Base-by-base conservation (phyloP, 2,888 invertebrate genomes). In the Callimorpha dominula region DNA sequence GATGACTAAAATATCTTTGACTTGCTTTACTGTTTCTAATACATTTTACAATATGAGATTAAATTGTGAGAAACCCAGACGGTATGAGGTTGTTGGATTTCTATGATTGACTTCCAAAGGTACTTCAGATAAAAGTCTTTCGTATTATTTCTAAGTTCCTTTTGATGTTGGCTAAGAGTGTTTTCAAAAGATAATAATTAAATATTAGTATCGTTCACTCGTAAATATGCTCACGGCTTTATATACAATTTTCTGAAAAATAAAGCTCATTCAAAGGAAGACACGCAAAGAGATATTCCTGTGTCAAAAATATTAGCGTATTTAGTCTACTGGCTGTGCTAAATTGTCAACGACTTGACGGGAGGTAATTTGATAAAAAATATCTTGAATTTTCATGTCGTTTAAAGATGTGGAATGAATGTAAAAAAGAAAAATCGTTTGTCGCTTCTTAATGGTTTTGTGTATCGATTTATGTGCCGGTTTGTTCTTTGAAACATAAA, bases 341-440 rank as follows among this genome's bases (percentile, higher is more conserved):
- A 72, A 74, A 77, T 80, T 75, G 71, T 46, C 62, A 68, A 72
- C 46, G 54, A 68, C 42, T 68, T 70, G 65, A 69, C 72, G 64
- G 65, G 57, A 46, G 72, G 65, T 73, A 76, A 81, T 78, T 82
- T 82, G 71, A 70, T 76, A 70, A 76, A 78, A 74, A 57, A 67
- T 81, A 72, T 73, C 50, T 42, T 60, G 63, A 67, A 81, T 75
- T 80, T 76, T 75, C 63, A 60, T 74, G 64, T 73, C 76, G 73
- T 31, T 40, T 50, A 70, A 73, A 78, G 74, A 72, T 64, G 71
- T 69, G 57, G 57, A 78, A 66, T 74, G 52, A 69, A 71, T 81
- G 60, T n/a, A 69, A 17, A 57, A 43, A 78, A 71, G 52, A 69
- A 75, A 73, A 78, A 79, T 65, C 52, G 71, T 75, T 74, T 68